Evolutionary conservation across 64 coral and sea anemone species (phyloP).

Genomic region (Pachyseris speciosa): DNA sequence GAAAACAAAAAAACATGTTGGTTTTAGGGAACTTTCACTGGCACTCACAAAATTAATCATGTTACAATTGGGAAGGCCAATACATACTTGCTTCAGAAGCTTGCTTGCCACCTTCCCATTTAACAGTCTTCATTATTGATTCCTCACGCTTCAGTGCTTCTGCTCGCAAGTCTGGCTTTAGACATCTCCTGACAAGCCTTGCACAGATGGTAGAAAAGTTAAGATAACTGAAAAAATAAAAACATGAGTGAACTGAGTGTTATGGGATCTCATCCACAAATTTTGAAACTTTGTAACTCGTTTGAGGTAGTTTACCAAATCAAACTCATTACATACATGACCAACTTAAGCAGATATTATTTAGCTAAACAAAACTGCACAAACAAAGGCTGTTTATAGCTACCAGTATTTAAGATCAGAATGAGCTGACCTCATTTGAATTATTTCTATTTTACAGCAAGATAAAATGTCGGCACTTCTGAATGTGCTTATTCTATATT

Average conservation of each 20-base stretch:
- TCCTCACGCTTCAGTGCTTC: slow-evolving; percentile 80
- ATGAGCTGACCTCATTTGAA: no score
- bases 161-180: slow-evolving; percentile 91
- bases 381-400: no score
- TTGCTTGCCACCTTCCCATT: slow-evolving; percentile 96
- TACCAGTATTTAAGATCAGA: no score
- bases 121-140: slow-evolving; percentile 82
- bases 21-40: no score
- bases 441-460: no score
- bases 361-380: no score
- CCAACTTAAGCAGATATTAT: no score
- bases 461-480: no score
- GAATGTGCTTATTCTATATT: no score
- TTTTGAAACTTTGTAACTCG: no score
- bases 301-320: no score
- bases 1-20: not conserved
- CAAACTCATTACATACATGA: no score
- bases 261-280: not conserved
- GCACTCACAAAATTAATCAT: not conserved
- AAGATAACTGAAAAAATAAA: slow-evolving; percentile 66
- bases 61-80: not conserved
- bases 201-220: slow-evolving; percentile 97
- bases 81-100: slow-evolving; percentile 87
- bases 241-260: not conserved
- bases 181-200: slow-evolving; percentile 86